phyloP scores from a whole-genome alignment of 2,888 invertebrate genomes.

The Acleris cristana region DNA sequence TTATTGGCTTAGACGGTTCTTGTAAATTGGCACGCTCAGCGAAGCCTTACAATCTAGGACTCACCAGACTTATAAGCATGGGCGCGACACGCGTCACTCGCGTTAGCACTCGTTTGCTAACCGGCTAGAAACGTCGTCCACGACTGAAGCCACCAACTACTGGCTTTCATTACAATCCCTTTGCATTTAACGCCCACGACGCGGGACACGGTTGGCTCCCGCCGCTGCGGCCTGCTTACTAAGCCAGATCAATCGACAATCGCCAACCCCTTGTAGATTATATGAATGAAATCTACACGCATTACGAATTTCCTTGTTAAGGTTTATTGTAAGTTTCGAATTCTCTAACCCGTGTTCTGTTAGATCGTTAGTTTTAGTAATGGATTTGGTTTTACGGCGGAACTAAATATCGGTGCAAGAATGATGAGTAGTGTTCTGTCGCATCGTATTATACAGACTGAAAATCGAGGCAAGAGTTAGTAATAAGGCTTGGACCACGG shows the following conservation, averaged over 20 bases:
- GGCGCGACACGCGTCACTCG: conserved; percentile 76
- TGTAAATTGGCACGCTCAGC: conserved; percentile 68
- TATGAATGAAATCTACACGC: conserved; percentile 79
- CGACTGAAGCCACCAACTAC: conserved; percentile 66
- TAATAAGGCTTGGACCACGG: conserved; percentile 73
- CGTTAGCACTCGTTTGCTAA: conserved; percentile 67
- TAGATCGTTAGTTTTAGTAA: conserved; percentile 48
- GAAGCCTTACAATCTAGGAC: conserved; percentile 81
- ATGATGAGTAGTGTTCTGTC: conserved; percentile 68
- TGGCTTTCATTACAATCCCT: conserved; percentile 67
- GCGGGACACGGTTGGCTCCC: conserved; percentile 58
- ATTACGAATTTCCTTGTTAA: conserved; percentile 41
- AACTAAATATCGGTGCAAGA: conserved; percentile 52
- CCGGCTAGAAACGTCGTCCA: conserved; percentile 52
- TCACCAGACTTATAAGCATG: conserved; percentile 80
- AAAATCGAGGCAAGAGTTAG: conserved; percentile 74
- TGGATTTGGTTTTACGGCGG: conserved; percentile 64
- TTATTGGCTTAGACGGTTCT: conserved; percentile 46
- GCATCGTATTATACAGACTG: conserved; percentile 72
- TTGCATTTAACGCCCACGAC: conserved; percentile 54
- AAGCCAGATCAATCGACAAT: conserved; percentile 72
- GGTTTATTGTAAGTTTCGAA: conserved; percentile 9
- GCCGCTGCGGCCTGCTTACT: conserved; percentile 65
- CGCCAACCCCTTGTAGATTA: conserved; percentile 67
- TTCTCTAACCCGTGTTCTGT: conserved; percentile 17